Conservation (phyloP, 2,888 invertebrate genomes). For the Melikaiella ostensackeni region DNA sequence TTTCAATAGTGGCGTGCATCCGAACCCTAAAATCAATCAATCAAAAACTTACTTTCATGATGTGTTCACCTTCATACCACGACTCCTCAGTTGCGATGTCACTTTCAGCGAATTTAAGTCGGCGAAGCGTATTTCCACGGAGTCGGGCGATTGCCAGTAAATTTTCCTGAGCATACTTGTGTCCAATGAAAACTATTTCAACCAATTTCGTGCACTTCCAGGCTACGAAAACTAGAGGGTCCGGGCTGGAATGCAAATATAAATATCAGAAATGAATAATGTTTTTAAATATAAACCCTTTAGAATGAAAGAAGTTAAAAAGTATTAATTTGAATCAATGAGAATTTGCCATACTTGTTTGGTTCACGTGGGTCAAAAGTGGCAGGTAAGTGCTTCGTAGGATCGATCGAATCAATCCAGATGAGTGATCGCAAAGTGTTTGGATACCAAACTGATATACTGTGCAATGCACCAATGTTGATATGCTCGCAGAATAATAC, state of each 20-base stretch:
- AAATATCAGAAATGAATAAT: background rate
- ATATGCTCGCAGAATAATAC: conserved; percentile 85
- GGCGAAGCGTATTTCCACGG: conserved; percentile 79
- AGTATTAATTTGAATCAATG: background rate
- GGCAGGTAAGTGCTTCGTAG: conserved; percentile 61
- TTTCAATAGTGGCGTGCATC: too few species aligned
- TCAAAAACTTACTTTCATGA: conserved; percentile 64
- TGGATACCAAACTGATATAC: conserved; percentile 79
- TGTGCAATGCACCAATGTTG: conserved; percentile 80
- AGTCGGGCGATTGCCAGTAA: conserved; percentile 83
- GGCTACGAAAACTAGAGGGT: conserved; percentile 83
- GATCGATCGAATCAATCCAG: conserved; percentile 80
- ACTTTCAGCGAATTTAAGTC: conserved; percentile 80
- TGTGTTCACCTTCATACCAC: conserved; percentile 61
- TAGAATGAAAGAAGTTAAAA: background rate
- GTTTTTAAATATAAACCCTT: background rate
- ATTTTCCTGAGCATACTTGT: conserved; percentile 82
- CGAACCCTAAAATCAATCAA: background rate
- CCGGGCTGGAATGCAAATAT: conserved; percentile 71
- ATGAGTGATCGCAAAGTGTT: conserved; percentile 80
- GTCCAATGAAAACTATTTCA: conserved; percentile 80
- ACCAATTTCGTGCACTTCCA: conserved; percentile 82
- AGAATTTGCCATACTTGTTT: conserved; percentile 59
- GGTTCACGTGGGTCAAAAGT: conserved; percentile 62
- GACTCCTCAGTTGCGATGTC: conserved; percentile 72